Evolutionary conservation across 2,797 vertebrate genomes (phyloP).

Genomic region (Lithobates pipiens): DNA sequence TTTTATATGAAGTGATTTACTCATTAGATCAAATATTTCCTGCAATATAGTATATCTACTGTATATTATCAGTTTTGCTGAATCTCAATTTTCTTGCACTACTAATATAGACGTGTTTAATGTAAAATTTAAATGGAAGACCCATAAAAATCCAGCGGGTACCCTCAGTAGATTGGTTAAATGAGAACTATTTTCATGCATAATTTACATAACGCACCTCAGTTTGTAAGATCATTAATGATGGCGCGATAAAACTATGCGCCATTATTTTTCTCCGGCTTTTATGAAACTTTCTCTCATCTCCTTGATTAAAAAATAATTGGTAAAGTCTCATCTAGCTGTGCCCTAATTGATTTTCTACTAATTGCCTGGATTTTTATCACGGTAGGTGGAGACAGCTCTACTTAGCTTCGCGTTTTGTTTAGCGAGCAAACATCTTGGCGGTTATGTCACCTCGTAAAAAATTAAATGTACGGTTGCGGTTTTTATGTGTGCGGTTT

Average conservation of each 20-base stretch:
- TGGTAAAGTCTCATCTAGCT: constrained; percentile 27
- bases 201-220: constrained; percentile 10
- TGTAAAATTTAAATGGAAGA: not conserved
- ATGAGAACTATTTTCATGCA: constrained; percentile 9
- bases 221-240: constrained; percentile 41
- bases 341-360: constrained; percentile 26
- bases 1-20: no score
- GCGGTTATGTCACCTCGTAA: not conserved
- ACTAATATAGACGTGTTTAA: not conserved
- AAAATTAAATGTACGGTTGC: not conserved
- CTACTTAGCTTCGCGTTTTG: not conserved
- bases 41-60: no score
- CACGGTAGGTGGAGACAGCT: not conserved
- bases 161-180: constrained; percentile 8
- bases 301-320: constrained; percentile 54
- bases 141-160: no score
- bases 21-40: no score
- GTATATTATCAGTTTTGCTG: not conserved
- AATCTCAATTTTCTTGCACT: not conserved
- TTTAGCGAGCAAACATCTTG: not conserved
- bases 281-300: constrained; percentile 37
- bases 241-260: not conserved
- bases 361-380: constrained; percentile 36
- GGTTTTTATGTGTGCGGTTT: constrained; percentile 4
- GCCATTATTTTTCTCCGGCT: constrained; percentile 23